Evolutionary conservation across 1,140 invertebrate species (phyloP).

Genomic region (Tetragonula clypearis): DNA sequence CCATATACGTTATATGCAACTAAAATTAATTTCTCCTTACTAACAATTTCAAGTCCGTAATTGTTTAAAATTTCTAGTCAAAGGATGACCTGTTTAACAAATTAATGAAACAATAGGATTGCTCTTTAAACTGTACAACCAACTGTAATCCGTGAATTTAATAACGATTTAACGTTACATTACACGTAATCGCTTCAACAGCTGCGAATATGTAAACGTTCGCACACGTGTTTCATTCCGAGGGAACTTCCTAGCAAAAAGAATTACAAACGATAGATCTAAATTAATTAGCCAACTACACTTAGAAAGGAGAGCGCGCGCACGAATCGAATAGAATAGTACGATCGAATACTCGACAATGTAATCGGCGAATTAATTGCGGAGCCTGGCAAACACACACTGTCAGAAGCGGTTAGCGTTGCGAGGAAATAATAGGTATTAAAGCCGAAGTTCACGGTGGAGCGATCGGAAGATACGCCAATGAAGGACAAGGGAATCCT

Average conservation of each 20-base stretch:
- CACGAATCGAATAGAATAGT: neutral
- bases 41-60: too few relatives aligned
- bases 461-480: constrained; percentile 2
- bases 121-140: neutral
- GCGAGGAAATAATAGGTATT: neutral
- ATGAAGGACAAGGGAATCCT: constrained; percentile 9
- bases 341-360: constrained; percentile 1
- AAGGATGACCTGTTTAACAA: neutral
- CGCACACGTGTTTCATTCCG: neutral
- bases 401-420: constrained; percentile 10
- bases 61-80: neutral
- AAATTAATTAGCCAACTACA: neutral
- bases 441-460: constrained; percentile 20
- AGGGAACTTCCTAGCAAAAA: neutral
- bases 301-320: neutral
- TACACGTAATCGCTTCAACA: too few relatives aligned
- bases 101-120: neutral
- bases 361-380: constrained; percentile 23
- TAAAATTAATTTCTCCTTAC: too few relatives aligned
- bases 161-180: neutral
- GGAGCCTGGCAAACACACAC: neutral
- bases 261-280: neutral
- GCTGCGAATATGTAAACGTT: neutral
- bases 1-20: too few relatives aligned
- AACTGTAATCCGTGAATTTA: neutral